Base-by-base conservation (phyloP, 1,140 invertebrate species). In the Prorops nasuta region DNA sequence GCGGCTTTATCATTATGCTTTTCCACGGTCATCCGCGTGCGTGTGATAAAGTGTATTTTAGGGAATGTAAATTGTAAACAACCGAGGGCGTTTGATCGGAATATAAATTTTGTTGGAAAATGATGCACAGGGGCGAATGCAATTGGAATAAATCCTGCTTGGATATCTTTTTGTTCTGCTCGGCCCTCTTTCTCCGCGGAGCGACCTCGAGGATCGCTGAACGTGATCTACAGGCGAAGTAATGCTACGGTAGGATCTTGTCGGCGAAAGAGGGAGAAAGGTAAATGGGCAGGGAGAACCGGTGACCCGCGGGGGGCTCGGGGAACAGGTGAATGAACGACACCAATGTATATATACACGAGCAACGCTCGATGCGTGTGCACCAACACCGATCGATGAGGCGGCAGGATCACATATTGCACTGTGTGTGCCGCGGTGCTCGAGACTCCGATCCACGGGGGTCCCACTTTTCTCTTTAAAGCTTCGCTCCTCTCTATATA, bases 311-410 rank as follows among this genome's bases (percentile, higher is more conserved):
- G 17, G 21, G 28, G 41, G 51, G 58, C 56, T 48, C 31, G 59
- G 58, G n/a, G 45, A 67, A 63, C 70, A 72, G 72, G 72, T 74
- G 72, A 74, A 74, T 72, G 72, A 74, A 74, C 72, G 68, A 58
- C 56, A 51, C 52, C 51, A 43, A 53, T 45, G 58, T 56, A 64
- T 49, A 35, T n/a, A 4, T 14, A 14, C 24, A 28, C 24, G 24
- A 28, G 24, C 24, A 4, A 28, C 4, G 4, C 24, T 28, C 4
- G n/a, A n/a, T n/a, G n/a, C n/a, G 24, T 28, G 24, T 28, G 24
- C 24, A 6, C 24, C 4, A 4, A 10, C 24, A 28, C 10, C 24
- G 24, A 4, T 57, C 56, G 59, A 58, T 55, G 45, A 53, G 51
- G 50, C 51, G 55, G 54, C 47, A 54, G 63, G 58, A 60, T 63